Percentiles rank a stretch among this genome's conserved stretches.
phyloP scores from a whole-genome alignment of 2,888 invertebrate genomes.

The Pseudococcus jackbeardsleyi region DNA sequence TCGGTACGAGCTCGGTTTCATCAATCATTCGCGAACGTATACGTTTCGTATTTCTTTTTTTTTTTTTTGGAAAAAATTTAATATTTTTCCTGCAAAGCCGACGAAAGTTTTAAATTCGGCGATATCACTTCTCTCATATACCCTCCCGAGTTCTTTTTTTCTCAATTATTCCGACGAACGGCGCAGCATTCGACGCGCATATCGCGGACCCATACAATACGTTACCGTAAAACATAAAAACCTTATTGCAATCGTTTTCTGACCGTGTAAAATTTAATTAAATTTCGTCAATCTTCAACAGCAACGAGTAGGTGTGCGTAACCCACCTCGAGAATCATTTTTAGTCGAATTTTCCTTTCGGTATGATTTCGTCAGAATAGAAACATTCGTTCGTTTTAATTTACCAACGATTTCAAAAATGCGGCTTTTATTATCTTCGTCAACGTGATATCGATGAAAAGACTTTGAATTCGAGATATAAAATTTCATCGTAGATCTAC shows the following conservation, averaged over 20 bases:
- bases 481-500: no score
- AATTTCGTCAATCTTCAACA: conserved; percentile 2
- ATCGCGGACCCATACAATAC: neutral
- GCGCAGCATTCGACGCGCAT: neutral
- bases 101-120: neutral
- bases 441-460: no score
- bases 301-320: neutral
- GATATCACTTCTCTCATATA: neutral
- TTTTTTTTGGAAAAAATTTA: neutral
- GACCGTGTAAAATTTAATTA: neutral
- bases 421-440: no score
- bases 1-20: neutral
- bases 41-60: neutral
- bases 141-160: neutral
- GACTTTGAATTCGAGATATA: no score
- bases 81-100: neutral
- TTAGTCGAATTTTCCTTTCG: no score
- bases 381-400: no score
- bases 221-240: neutral
- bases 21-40: neutral
- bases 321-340: neutral
- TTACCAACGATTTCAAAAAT: no score
- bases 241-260: neutral
- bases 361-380: no score
- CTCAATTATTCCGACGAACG: neutral